Base-by-base conservation (phyloP, 2,888 invertebrate species). In the Gnatocerus cornutus region DNA sequence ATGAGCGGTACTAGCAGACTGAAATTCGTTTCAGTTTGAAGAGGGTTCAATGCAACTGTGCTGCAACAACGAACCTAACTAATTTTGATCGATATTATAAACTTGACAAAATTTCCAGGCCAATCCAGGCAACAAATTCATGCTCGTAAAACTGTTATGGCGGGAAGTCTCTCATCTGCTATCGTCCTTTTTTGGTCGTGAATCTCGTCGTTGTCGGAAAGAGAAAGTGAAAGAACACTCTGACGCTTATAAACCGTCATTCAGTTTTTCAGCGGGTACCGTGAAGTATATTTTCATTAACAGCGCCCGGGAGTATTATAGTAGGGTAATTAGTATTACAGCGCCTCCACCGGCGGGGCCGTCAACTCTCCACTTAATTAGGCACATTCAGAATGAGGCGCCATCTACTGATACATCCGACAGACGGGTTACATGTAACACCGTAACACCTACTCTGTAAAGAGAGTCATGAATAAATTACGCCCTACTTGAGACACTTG, bases 261-360 rank as follows among this genome's bases (percentile, higher is more conserved):
- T 74, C 74, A 73, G 77, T 77, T 78, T 77, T 79, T 72, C 69
- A 55, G 72, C 63, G 73, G 73, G 72, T 74, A 66, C 72, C 69
- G 75, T 74, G 75, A 77, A 81, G 81, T 81, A 80, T 81, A 81
- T 81, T 82, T 81, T 81, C 81, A 81, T 82, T 81, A 81, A 81
- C 79, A 79, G 74, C 80, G 73, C 80, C 80, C 80, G 71, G 71
- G 81, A 78, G 81, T 77, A 78, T 81, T 80, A 81, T 80, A 77
- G 74, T 75, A 71, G 74, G 74, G 79, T 82, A 82, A 82, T 81
- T 81, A 81, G 80, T 80, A 81, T 81, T 79, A 80, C 79, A 74
- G 76, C 74, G 76, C 78, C 74, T 76, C 76, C 73, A 75, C 77
- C 74, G 74, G 76, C 76, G 75, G 70, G 76, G 75, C 77, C 76